These are phyloP conservation scores for Phaonia tiefii DNA, from an alignment of 2,888 invertebrate genomes.

Conservation along the genomic window DNA sequence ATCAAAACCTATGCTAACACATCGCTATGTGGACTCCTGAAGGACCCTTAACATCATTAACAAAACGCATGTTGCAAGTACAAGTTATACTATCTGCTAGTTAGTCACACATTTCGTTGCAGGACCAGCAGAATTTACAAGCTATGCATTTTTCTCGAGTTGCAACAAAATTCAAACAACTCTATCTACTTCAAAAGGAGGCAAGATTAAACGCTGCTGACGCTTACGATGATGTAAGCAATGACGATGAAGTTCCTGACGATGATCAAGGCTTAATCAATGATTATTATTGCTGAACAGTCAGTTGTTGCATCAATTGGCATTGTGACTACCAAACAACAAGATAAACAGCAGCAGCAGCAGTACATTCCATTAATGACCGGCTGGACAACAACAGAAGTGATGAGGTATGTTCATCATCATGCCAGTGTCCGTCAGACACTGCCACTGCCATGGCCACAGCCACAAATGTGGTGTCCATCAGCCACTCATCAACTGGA, in stretches of 20 bases:
- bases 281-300: conserved; percentile 60
- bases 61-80: conserved; percentile 58
- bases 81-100: not conserved
- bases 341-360: conserved; percentile 27
- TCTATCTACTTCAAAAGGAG: conserved; percentile 52
- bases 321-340: no score
- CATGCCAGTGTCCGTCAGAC: conserved; percentile 41
- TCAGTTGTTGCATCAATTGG: conserved; percentile 49
- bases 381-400: conserved; percentile 48
- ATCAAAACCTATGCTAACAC: conserved; percentile 44
- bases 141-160: no score
- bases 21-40: conserved; percentile 20
- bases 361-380: conserved; percentile 41
- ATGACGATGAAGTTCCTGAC: not conserved
- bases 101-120: conserved; percentile 33
- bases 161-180: no score
- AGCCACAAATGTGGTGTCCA: conserved; percentile 35
- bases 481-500: conserved; percentile 31
- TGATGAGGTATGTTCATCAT: conserved; percentile 61
- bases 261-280: conserved; percentile 58
- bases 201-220: not conserved
- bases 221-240: not conserved
- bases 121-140: not conserved
- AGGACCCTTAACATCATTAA: conserved; percentile 20
- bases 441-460: conserved; percentile 12